A percentile compares a stretch with the other conserved stretches of the same genome.
Conservation (phyloP, 2,797 vertebrate genomes). For the Ibycter americanus region DNA sequence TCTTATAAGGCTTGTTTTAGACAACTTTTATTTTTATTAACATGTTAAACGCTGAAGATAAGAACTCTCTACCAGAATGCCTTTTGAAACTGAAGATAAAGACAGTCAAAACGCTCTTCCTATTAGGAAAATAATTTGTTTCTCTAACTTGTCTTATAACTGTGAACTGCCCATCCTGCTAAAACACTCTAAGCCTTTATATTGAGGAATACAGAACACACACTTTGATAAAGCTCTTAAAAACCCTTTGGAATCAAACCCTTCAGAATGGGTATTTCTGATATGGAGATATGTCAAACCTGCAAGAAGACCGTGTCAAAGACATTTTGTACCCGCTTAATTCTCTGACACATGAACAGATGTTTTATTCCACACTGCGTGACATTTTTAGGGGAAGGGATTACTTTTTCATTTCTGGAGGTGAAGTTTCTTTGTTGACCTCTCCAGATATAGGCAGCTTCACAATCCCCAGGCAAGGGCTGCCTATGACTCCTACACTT, state of each 20-base stretch:
- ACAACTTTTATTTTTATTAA: neutral
- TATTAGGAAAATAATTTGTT: neutral
- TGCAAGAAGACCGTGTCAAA: neutral
- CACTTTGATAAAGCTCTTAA: neutral
- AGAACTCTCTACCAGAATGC: neutral
- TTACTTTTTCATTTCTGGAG: neutral
- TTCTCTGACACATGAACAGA: neutral
- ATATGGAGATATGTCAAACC: neutral
- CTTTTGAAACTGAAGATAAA: neutral
- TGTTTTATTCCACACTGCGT: neutral
- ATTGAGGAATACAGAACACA: neutral
- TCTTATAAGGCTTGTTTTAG: neutral
- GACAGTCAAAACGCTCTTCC: neutral
- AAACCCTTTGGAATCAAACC: neutral
- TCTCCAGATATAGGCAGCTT: neutral
- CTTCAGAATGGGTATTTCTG: neutral
- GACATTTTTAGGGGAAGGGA: neutral
- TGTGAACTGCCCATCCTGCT: neutral
- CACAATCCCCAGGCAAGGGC: neutral
- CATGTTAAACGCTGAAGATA: neutral
- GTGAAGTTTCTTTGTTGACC: neutral
- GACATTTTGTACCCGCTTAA: neutral
- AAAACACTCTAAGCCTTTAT: neutral
- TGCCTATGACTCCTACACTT: neutral
- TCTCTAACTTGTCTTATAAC: neutral